Evolutionary conservation across 1,140 invertebrate genomes (phyloP).

Genomic region (Cydia amplana): DNA sequence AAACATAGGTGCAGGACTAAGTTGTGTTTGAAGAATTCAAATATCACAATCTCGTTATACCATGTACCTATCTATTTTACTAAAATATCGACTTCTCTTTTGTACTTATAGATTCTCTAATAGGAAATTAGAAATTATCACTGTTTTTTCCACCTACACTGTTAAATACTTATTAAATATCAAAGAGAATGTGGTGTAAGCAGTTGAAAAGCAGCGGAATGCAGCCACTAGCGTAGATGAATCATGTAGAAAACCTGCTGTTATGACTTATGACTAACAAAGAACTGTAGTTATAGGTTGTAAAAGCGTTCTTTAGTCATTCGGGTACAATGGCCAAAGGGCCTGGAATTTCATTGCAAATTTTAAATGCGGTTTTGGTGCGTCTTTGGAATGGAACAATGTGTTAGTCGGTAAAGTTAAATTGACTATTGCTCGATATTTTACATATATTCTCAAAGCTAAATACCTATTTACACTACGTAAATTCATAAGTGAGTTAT

Average conservation of each 20-base stretch:
- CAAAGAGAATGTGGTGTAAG: conserved; percentile 2
- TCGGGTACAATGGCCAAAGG: conserved; percentile 2
- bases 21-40: no score
- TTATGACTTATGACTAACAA: conserved; percentile 24
- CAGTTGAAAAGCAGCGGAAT: conserved; percentile 9
- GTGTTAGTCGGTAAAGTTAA: neutral
- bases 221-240: conserved; percentile 16
- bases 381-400: neutral
- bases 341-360: conserved; percentile 13
- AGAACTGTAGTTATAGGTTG: conserved; percentile 20
- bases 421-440: neutral
- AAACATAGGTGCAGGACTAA: no score
- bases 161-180: neutral
- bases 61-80: no score
- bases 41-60: no score
- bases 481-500: no score
- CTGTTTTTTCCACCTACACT: neutral
- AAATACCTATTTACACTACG: neutral
- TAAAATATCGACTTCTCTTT: no score
- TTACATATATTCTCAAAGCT: neutral
- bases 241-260: conserved; percentile 31
- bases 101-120: no score
- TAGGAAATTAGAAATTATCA: no score
- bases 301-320: conserved; percentile 17
- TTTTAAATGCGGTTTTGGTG: neutral